These are phyloP conservation scores for Tiliacea citrago DNA, from an alignment of 2,888 invertebrate species.

Conservation along the genomic window DNA sequence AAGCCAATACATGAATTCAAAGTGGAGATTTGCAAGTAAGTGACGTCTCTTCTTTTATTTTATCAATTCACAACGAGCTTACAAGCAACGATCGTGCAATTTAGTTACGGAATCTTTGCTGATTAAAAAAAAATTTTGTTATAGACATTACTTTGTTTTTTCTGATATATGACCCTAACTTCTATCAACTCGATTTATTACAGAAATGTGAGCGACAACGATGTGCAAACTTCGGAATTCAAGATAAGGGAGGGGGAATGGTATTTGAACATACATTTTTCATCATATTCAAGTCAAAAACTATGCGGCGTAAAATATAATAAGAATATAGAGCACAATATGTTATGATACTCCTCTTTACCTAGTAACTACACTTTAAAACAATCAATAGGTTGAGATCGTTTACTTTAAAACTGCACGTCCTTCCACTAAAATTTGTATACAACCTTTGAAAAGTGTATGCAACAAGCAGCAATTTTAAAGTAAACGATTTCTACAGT, in stretches of 20 bases:
- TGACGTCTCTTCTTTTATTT: constrained; percentile 58
- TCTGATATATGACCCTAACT: constrained; percentile 21
- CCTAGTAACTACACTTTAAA: not conserved
- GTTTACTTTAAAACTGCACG: no score
- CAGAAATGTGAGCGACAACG: constrained; percentile 18
- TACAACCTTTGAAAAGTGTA: no score
- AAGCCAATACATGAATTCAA: constrained; percentile 93
- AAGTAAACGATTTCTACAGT: no score
- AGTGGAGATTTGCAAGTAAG: constrained; percentile 94
- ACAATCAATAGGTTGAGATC: not conserved
- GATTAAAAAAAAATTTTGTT: no score
- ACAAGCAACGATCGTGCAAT: no score
- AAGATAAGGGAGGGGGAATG: constrained; percentile 26
- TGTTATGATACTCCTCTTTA: not conserved
- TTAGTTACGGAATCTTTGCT: no score
- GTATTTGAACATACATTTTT: constrained; percentile 35
- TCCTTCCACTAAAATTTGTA: no score
- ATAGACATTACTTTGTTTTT: not conserved
- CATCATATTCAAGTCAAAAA: constrained; percentile 14
- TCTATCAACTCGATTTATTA: constrained; percentile 31
- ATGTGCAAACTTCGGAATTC: constrained; percentile 28
- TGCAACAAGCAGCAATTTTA: no score
- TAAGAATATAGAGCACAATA: not conserved
- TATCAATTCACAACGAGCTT: not conserved
- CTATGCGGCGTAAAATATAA: not conserved